Percentiles rank a stretch among this genome's conserved stretches.
Conservation (phyloP, 1,140 invertebrate genomes). For the Tetragnatha versicolor region DNA sequence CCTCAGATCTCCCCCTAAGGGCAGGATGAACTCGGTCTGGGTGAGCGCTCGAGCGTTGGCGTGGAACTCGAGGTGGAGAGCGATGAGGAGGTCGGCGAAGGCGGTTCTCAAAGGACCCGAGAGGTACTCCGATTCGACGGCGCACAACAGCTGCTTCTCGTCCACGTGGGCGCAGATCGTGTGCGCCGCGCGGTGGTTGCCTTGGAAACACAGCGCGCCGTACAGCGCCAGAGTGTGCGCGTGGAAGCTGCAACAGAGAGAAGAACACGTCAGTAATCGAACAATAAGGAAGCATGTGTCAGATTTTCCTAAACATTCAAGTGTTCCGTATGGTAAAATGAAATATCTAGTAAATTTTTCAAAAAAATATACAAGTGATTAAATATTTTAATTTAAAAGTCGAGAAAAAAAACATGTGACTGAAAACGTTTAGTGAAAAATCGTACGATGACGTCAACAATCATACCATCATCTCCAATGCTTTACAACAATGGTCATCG, state of each 20-base stretch:
- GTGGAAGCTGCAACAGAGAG: conserved; percentile 80
- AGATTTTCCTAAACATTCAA: too few species aligned
- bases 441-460: too few species aligned
- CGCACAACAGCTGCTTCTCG: conserved; percentile 95
- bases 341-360: too few species aligned
- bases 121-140: conserved; percentile 96
- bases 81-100: conserved; percentile 96
- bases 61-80: conserved; percentile 94
- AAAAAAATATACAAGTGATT: too few species aligned
- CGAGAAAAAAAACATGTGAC: too few species aligned
- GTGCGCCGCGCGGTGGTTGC: conserved; percentile 92
- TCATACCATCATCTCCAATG: too few species aligned
- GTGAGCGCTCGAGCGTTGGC: conserved; percentile 93
- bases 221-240: conserved; percentile 94
- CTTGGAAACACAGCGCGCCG: conserved; percentile 96
- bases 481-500: too few species aligned
- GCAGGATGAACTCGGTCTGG: conserved; percentile 97
- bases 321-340: too few species aligned
- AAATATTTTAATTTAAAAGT: too few species aligned
- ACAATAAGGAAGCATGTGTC: too few species aligned
- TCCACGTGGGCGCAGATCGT: conserved; percentile 95
- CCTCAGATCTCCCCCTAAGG: conserved; percentile 84
- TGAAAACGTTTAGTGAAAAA: too few species aligned
- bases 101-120: conserved; percentile 93
- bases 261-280: too few species aligned